These are phyloP conservation scores for Mustelus asterias DNA, from an alignment of 2,113 vertebrate genomes.

Conservation along the genomic window DNA sequence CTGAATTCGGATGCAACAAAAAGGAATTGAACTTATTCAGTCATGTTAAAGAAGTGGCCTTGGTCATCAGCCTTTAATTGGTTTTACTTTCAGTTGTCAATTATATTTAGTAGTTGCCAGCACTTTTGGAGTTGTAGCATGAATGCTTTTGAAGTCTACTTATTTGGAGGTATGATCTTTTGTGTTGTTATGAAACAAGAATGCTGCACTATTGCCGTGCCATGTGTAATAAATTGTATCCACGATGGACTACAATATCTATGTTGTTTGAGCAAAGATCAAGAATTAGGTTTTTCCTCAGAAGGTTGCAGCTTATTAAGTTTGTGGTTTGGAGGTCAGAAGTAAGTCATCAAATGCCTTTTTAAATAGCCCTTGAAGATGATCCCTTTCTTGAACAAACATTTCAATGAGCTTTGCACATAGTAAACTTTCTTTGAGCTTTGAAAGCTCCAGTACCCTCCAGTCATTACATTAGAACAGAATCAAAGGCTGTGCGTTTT, in stretches of 20 bases:
- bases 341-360: neutral
- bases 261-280: neutral
- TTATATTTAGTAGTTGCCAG: neutral
- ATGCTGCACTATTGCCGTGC: neutral
- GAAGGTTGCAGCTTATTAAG: conserved; percentile 1
- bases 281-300: neutral
- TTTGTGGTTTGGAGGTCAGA: neutral
- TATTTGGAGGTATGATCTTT: neutral
- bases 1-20: too few species aligned
- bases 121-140: neutral
- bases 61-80: neutral
- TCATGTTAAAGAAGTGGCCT: too few species aligned
- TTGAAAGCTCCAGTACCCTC: neutral
- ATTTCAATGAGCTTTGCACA: neutral
- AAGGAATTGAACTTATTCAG: too few species aligned
- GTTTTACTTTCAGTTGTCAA: neutral
- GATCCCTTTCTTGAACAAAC: neutral
- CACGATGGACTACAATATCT: neutral
- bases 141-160: neutral
- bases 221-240: neutral
- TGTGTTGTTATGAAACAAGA: neutral
- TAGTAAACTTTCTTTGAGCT: neutral
- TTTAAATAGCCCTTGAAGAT: neutral
- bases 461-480: neutral
- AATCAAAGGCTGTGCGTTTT: neutral